phyloP scores from a whole-genome alignment of 1,140 invertebrate species.

The Chironomus tepperi region DNA sequence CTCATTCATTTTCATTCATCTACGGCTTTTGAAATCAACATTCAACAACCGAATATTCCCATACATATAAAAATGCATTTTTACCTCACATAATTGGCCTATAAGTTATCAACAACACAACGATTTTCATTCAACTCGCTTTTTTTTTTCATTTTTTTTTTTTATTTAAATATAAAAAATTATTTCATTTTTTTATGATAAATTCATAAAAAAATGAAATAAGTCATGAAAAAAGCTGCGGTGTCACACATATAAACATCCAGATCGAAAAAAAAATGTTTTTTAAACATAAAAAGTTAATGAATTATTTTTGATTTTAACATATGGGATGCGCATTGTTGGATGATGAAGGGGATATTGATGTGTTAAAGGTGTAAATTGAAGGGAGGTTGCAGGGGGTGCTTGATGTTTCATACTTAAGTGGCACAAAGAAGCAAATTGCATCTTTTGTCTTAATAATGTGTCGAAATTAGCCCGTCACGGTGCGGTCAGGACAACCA shows the following conservation, averaged over 20 bases:
- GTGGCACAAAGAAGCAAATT: too few relatives aligned
- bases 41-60: not conserved
- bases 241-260: conserved; percentile 1
- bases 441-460: too few relatives aligned
- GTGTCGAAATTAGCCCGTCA: too few relatives aligned
- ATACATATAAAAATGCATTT: not conserved
- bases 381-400: too few relatives aligned
- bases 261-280: not conserved
- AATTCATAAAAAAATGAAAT: not conserved
- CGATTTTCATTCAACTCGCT: not conserved
- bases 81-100: not conserved
- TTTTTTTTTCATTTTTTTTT: not conserved
- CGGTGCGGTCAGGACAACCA: too few relatives aligned
- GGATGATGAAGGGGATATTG: not conserved
- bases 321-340: too few relatives aligned
- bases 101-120: not conserved
- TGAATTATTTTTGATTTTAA: too few relatives aligned
- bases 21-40: not conserved
- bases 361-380: not conserved
- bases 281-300: not conserved
- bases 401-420: too few relatives aligned
- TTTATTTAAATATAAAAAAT: not conserved
- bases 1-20: not conserved
- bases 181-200: not conserved
- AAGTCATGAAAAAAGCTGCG: not conserved